Conservation (phyloP, 2,113 vertebrate species). For the Ondatra zibethicus region DNA sequence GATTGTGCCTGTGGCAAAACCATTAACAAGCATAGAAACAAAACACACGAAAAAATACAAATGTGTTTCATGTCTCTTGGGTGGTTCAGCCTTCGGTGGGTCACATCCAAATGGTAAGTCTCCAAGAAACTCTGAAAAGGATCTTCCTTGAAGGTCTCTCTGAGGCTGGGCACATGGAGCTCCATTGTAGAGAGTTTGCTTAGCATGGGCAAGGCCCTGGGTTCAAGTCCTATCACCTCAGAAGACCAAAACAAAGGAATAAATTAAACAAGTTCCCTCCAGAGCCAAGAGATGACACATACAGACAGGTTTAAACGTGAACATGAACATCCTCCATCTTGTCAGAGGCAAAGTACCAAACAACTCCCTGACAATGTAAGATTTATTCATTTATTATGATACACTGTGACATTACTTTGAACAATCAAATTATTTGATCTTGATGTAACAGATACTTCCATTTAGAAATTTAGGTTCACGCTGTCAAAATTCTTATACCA, state of each 20-base stretch:
- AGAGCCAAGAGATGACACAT: neutral
- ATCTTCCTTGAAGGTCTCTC: neutral
- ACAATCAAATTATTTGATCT: neutral
- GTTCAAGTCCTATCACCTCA: neutral
- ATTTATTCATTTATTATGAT: neutral
- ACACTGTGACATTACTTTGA: no score
- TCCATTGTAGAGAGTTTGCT: neutral
- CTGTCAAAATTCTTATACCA: neutral
- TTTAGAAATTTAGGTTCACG: neutral
- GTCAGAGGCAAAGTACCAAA: neutral
- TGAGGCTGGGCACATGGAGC: neutral
- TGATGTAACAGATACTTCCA: neutral
- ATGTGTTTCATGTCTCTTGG: neutral
- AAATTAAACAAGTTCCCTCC: neutral
- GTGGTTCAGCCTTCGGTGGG: neutral
- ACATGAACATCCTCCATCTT: neutral
- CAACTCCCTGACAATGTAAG: neutral
- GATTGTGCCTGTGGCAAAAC: slow-evolving; percentile 46
- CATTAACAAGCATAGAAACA: slow-evolving; percentile 34
- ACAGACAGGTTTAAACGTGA: neutral
- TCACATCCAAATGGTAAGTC: neutral
- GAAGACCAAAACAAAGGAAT: neutral
- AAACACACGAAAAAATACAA: neutral
- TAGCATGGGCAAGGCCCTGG: neutral
- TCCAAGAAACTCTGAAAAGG: neutral